These are phyloP conservation scores for Elachura formosa DNA, from an alignment of 2,113 vertebrate species.

Conservation along the genomic window DNA sequence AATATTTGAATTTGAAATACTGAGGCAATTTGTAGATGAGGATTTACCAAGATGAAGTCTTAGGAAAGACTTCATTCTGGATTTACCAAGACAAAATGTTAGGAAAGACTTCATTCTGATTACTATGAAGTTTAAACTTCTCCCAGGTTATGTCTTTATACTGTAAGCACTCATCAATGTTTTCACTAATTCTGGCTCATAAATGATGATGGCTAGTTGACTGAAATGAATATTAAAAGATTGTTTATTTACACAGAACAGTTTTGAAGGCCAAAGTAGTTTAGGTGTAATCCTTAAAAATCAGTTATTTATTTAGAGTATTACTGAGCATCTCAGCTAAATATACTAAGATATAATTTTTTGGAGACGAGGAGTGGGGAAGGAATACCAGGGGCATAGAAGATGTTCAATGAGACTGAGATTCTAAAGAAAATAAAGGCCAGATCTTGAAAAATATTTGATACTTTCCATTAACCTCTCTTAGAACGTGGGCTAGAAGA, in stretches of 20 bases:
- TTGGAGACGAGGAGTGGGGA: background rate
- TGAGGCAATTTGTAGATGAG: background rate
- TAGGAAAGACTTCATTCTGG: background rate
- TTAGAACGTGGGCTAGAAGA: background rate
- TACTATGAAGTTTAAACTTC: background rate
- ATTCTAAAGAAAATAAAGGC: background rate
- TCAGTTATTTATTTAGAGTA: background rate
- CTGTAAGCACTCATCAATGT: background rate
- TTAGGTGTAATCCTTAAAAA: background rate
- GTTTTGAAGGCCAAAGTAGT: background rate
- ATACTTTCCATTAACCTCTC: background rate
- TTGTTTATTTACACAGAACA: background rate
- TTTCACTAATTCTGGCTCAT: background rate
- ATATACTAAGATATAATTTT: background rate
- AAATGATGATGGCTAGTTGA: background rate
- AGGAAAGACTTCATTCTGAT: background rate
- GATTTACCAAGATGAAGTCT: background rate
- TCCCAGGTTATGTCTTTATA: background rate
- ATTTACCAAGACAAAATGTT: background rate
- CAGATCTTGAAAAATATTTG: background rate
- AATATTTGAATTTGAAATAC: background rate
- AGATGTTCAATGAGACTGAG: background rate
- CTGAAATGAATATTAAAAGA: background rate
- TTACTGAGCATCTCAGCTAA: background rate
- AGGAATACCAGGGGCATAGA: background rate